Percentiles rank a stretch among this genome's conserved stretches.
Conservation (phyloP, 2,888 invertebrate genomes). For the Ceramica pisi region DNA sequence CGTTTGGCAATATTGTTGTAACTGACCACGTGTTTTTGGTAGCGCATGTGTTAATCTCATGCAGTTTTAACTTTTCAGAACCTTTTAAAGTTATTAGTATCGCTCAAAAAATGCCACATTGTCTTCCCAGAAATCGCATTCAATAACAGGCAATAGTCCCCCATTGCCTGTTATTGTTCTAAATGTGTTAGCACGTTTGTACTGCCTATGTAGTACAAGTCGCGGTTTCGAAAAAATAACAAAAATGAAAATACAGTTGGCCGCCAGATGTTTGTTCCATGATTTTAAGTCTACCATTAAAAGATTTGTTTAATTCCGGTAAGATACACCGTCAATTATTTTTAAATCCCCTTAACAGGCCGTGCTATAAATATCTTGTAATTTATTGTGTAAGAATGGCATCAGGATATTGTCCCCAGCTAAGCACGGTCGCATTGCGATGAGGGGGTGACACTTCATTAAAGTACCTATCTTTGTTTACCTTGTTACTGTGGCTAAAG, state of each 20-base stretch:
- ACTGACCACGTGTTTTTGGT: too few species aligned
- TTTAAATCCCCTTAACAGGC: background rate
- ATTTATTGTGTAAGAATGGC: constrained; percentile 39
- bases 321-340: constrained; percentile 14
- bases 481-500: constrained; percentile 14
- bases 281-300: background rate
- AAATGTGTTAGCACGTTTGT: too few species aligned
- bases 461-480: constrained; percentile 42
- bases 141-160: too few species aligned
- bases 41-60: too few species aligned
- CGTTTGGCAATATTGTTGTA: too few species aligned
- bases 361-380: constrained; percentile 41
- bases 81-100: too few species aligned
- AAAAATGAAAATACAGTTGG: background rate
- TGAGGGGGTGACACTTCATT: constrained; percentile 56
- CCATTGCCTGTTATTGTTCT: too few species aligned
- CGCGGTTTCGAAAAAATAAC: background rate
- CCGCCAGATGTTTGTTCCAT: constrained; percentile 3
- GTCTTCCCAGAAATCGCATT: too few species aligned
- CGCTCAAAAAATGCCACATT: too few species aligned
- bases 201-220: too few species aligned
- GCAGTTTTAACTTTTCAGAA: too few species aligned
- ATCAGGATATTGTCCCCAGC: constrained; percentile 33
- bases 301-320: background rate
- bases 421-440: constrained; percentile 43